These are phyloP conservation scores for Zygogramma bicolorata DNA, from an alignment of 2,888 invertebrate genomes.

Conservation along the genomic window DNA sequence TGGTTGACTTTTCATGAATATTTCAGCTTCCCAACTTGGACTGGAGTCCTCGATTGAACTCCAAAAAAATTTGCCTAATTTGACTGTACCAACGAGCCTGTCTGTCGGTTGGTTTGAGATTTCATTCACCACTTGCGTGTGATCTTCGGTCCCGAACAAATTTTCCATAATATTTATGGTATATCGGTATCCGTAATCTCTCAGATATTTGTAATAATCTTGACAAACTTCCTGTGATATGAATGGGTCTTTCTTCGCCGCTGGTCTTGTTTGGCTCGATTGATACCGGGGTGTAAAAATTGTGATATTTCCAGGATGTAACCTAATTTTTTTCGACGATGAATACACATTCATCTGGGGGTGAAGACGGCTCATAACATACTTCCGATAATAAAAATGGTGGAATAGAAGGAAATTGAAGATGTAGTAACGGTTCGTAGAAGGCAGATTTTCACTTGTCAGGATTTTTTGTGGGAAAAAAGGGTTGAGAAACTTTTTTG, in stretches of 20 bases:
- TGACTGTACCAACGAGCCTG: neutral
- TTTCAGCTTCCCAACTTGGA: no score
- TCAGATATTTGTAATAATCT: slow-evolving; percentile 50
- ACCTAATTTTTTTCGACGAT: slow-evolving; percentile 1
- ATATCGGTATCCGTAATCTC: slow-evolving; percentile 44
- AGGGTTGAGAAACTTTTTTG: no score
- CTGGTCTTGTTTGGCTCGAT: slow-evolving; percentile 38
- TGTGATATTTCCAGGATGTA: slow-evolving; percentile 18
- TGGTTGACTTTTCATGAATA: no score
- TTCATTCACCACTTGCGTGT: slow-evolving; percentile 12
- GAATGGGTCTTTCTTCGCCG: slow-evolving; percentile 34
- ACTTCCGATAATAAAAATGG: neutral
- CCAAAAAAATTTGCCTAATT: neutral
- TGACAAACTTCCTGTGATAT: slow-evolving; percentile 52
- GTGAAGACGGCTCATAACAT: neutral
- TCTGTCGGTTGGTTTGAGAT: neutral
- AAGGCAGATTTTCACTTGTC: no score
- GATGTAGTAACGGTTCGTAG: no score
- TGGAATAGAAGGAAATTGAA: no score
- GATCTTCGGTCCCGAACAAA: neutral
- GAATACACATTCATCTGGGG: slow-evolving; percentile 1
- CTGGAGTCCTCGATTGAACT: no score
- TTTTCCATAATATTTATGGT: slow-evolving; percentile 26
- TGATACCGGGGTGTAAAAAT: slow-evolving; percentile 32
- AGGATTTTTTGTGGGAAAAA: no score